A percentile compares a stretch with the other conserved stretches of the same genome.
Evolutionary conservation across 2,888 invertebrate genomes (phyloP).

Genomic region (Latrodectus hesperus): DNA sequence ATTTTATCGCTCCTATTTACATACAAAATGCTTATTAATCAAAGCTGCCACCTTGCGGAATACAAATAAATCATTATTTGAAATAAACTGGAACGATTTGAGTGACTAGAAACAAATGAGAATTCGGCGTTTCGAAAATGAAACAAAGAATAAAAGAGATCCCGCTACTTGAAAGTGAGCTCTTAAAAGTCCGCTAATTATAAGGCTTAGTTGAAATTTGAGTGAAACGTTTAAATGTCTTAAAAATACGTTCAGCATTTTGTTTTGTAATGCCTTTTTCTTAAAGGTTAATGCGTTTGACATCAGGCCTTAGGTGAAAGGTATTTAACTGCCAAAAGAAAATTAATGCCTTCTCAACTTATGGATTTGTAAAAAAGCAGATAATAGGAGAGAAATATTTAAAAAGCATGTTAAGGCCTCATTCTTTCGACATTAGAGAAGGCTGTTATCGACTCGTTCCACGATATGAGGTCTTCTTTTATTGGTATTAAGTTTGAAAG

Average conservation of each 20-base stretch:
- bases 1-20: background rate
- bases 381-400: background rate
- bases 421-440: background rate
- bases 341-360: background rate
- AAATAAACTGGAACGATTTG: constrained; percentile 1
- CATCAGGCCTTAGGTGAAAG: constrained; percentile 14
- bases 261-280: constrained; percentile 24
- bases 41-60: background rate
- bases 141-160: background rate
- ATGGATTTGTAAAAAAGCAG: background rate
- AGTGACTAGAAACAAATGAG: background rate
- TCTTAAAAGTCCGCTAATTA: background rate
- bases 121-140: background rate
- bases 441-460: background rate
- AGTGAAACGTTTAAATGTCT: background rate
- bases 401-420: constrained; percentile 1
- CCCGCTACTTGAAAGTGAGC: background rate
- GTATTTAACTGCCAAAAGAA: constrained; percentile 1
- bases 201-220: constrained; percentile 5
- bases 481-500: too few relatives aligned
- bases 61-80: background rate
- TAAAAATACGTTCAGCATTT: constrained; percentile 42
- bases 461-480: background rate
- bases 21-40: constrained; percentile 5
- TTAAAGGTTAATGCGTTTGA: constrained; percentile 49